phyloP scores from a whole-genome alignment of 2,888 invertebrate species.

The Caenorhabditis imperialis region DNA sequence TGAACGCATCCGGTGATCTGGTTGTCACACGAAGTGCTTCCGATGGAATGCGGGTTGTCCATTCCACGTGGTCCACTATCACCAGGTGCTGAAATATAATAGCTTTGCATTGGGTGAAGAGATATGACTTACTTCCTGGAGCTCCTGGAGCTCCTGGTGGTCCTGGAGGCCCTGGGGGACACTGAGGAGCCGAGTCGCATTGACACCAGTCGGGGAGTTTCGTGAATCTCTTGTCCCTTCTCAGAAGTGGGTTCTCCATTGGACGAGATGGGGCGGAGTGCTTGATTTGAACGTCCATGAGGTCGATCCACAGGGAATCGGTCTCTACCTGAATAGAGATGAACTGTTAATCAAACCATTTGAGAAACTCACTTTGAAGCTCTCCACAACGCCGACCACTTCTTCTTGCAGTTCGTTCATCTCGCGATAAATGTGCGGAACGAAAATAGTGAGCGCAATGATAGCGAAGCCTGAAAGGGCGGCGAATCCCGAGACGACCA shows the following conservation, averaged over 20 bases:
- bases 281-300: conserved; percentile 64
- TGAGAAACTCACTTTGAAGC: conserved; percentile 53
- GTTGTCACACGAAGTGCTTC: conserved; percentile 27
- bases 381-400: conserved; percentile 55
- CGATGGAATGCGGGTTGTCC: conserved; percentile 45
- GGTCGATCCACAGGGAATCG: conserved; percentile 60
- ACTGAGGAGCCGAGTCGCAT: conserved; percentile 63
- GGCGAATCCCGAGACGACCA: conserved; percentile 32
- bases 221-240: conserved; percentile 63
- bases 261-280: conserved; percentile 57
- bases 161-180: conserved; percentile 65
- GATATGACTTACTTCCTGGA: conserved; percentile 59
- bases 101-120: neutral
- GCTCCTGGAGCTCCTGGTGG: conserved; percentile 65
- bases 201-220: conserved; percentile 65
- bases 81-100: conserved; percentile 49
- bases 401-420: conserved; percentile 55
- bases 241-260: conserved; percentile 58
- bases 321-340: conserved; percentile 53
- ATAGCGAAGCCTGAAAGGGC: conserved; percentile 44
- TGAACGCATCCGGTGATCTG: conserved; percentile 53
- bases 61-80: conserved; percentile 58
- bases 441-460: conserved; percentile 37
- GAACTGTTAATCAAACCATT: too few relatives aligned
- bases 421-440: conserved; percentile 62